Evolutionary conservation across 2,113 vertebrate species (phyloP).

Genomic region (Cyanoramphus novaezelandiae): DNA sequence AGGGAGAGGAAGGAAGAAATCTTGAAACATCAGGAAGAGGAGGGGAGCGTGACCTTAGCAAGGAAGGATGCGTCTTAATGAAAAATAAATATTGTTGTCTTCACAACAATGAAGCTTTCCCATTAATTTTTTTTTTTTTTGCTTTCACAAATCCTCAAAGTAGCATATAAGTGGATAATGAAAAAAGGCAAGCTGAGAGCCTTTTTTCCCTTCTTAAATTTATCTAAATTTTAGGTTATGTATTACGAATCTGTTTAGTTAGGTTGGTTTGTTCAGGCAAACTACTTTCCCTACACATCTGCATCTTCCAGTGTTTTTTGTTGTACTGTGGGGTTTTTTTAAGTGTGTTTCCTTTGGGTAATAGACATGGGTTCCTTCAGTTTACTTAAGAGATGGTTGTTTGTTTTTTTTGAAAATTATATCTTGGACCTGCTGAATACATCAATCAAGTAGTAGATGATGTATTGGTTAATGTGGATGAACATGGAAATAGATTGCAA

Average conservation of each 20-base stretch:
- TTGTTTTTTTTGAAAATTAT: not conserved
- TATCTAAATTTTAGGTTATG: not conserved
- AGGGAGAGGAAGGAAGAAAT: not conserved
- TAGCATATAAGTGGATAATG: not conserved
- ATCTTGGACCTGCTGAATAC: not conserved
- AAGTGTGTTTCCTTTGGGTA: slow-evolving; percentile 16
- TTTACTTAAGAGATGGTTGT: not conserved
- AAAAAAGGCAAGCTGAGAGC: not conserved
- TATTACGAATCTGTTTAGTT: not conserved
- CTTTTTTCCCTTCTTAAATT: not conserved
- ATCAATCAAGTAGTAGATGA: not conserved
- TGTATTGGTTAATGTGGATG: not conserved
- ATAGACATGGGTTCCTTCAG: not conserved
- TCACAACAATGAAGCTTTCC: not conserved
- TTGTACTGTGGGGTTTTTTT: not conserved
- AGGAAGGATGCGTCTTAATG: not conserved
- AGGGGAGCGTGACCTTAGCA: not conserved
- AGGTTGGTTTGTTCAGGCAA: not conserved
- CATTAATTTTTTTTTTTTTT: not conserved
- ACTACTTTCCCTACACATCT: not conserved
- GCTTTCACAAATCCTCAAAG: not conserved
- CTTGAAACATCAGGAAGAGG: not conserved
- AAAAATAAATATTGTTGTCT: not conserved
- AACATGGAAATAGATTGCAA: not conserved
- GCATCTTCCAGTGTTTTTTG: not conserved